phyloP scores from a whole-genome alignment of 2,113 vertebrate species.

The Ciconia boyciana region DNA sequence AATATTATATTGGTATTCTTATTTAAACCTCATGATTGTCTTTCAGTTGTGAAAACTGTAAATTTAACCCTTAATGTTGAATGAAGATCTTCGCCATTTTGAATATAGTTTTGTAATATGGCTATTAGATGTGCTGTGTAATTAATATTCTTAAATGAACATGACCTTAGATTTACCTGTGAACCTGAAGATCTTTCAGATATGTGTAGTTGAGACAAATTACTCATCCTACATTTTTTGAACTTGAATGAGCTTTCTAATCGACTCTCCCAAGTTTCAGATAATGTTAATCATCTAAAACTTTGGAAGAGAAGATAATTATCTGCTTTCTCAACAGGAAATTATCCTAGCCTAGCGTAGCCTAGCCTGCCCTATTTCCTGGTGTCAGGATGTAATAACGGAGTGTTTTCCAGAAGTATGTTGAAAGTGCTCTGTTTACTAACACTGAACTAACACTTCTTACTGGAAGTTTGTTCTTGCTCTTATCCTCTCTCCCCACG shows the following conservation, averaged over 20 bases:
- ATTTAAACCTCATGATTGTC: background rate
- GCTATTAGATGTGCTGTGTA: background rate
- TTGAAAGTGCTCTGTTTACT: background rate
- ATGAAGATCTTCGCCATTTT: background rate
- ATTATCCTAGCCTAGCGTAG: background rate
- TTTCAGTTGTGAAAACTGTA: background rate
- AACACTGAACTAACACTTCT: background rate
- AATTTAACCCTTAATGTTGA: background rate
- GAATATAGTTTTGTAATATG: background rate
- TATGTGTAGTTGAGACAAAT: background rate
- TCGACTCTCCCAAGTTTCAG: background rate
- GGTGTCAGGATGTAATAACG: background rate
- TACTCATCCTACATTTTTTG: background rate
- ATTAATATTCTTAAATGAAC: background rate
- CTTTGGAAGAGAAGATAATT: background rate
- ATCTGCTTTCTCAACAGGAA: background rate
- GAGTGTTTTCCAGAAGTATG: background rate
- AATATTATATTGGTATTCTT: background rate
- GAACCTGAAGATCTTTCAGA: background rate
- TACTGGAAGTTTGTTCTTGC: background rate
- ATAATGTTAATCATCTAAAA: background rate
- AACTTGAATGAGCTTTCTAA: background rate
- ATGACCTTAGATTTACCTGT: background rate
- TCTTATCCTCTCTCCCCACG: background rate
- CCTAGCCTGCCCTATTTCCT: background rate